These are phyloP conservation scores for Siniperca knerii DNA, from an alignment of 2,113 vertebrate species.

Conservation along the genomic window DNA sequence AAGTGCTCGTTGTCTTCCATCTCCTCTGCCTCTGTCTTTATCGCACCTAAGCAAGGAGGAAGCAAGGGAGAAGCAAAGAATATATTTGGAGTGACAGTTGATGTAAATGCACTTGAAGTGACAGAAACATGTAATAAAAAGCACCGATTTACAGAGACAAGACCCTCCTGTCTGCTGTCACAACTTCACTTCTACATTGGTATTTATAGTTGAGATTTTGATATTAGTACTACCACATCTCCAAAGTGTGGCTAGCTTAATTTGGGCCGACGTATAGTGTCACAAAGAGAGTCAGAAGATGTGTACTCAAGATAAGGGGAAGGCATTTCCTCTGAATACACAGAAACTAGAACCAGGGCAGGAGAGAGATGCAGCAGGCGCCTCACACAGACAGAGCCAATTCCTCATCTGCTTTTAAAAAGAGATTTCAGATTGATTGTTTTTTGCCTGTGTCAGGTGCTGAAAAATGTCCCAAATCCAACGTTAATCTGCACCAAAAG, in stretches of 20 bases:
- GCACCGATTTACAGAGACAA: neutral
- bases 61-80: conserved; percentile 61
- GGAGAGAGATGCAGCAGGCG: conserved; percentile 53
- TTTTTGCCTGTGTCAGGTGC: neutral
- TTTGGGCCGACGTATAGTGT: conserved; percentile 56
- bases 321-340: conserved; percentile 88
- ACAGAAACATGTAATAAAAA: neutral
- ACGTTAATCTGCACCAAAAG: neutral
- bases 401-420: conserved; percentile 73
- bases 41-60: conserved; percentile 68
- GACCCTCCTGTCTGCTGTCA: neutral
- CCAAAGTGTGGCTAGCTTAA: conserved; percentile 58
- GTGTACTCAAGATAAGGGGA: conserved; percentile 87
- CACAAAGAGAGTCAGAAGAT: conserved; percentile 84
- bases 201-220: conserved; percentile 49
- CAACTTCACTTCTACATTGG: conserved; percentile 63
- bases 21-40: conserved; percentile 80
- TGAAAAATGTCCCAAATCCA: neutral
- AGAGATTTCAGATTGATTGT: conserved; percentile 9
- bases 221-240: conserved; percentile 56
- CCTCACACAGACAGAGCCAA: conserved; percentile 70
- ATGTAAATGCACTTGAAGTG: neutral
- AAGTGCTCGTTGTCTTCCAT: conserved; percentile 76
- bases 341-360: conserved; percentile 74
- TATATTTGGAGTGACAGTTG: conserved; percentile 10